Conservation (phyloP, 2,113 vertebrate species). For the Semnornis frantzii region DNA sequence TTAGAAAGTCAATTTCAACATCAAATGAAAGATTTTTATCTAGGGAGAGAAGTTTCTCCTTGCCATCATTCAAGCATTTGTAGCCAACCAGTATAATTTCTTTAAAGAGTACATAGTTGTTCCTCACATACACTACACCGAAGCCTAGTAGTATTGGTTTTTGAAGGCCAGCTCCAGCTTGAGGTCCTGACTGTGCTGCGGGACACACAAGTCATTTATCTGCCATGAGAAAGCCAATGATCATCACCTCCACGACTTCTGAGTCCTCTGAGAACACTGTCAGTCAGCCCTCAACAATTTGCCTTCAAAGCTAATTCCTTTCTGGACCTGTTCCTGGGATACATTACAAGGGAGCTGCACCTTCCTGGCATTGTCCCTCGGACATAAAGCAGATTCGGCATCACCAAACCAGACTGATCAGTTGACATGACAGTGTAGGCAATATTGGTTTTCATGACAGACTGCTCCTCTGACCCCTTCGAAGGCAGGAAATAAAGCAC, state of each 20-base stretch:
- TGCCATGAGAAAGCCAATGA: too few relatives aligned
- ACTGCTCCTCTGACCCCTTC: neutral
- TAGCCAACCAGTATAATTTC: neutral
- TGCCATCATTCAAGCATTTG: neutral
- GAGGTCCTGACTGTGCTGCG: neutral
- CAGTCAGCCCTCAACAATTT: neutral
- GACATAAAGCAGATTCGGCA: neutral
- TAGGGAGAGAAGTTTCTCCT: neutral
- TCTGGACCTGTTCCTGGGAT: neutral
- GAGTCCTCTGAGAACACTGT: neutral
- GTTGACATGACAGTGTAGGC: neutral
- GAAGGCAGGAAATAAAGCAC: neutral
- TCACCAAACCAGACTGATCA: neutral
- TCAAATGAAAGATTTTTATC: neutral
- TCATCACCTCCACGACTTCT: neutral
- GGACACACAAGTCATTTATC: neutral
- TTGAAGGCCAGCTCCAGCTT: neutral
- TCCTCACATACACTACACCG: neutral
- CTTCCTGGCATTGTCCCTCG: fast-evolving
- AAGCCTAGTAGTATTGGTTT: neutral
- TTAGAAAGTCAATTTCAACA: neutral
- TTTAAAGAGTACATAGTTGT: neutral
- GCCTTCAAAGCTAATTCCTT: neutral
- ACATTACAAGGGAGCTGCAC: neutral
- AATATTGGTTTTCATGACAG: neutral